These are phyloP conservation scores for Masnerella sp. DNA, from an alignment of 2,888 invertebrate genomes.

Conservation along the genomic window DNA sequence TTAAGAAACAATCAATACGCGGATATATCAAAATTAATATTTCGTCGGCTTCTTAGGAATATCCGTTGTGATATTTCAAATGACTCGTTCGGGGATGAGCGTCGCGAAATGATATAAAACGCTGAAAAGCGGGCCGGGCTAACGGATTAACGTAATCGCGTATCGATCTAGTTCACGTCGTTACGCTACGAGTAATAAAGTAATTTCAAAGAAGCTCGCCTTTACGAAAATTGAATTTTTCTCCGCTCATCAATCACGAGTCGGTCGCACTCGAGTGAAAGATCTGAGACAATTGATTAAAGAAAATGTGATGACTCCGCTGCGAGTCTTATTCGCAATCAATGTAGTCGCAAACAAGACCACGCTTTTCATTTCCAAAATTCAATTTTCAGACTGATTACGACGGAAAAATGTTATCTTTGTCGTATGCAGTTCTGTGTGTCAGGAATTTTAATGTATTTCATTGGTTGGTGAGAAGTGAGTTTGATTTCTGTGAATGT, in stretches of 20 bases:
- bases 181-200: conserved; percentile 59
- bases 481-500: no score
- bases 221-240: conserved; percentile 59
- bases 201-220: conserved; percentile 54
- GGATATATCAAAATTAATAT: conserved; percentile 40
- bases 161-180: conserved; percentile 59
- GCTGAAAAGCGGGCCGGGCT: conserved; percentile 34
- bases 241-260: conserved; percentile 57
- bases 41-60: conserved; percentile 27
- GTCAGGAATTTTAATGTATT: no score
- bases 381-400: not conserved
- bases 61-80: conserved; percentile 44
- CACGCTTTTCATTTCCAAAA: not conserved
- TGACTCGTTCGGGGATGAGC: conserved; percentile 33
- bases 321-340: conserved; percentile 12
- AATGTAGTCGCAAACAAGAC: conserved; percentile 17
- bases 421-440: no score
- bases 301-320: conserved; percentile 42
- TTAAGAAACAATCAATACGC: conserved; percentile 44
- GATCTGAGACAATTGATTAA: conserved; percentile 51
- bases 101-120: conserved; percentile 48
- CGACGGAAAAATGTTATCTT: not conserved
- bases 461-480: no score
- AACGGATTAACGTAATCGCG: conserved; percentile 60
- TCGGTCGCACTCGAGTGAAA: conserved; percentile 37